Conservation (phyloP, 2,888 invertebrate species). For the Drosophila birchii region DNA sequence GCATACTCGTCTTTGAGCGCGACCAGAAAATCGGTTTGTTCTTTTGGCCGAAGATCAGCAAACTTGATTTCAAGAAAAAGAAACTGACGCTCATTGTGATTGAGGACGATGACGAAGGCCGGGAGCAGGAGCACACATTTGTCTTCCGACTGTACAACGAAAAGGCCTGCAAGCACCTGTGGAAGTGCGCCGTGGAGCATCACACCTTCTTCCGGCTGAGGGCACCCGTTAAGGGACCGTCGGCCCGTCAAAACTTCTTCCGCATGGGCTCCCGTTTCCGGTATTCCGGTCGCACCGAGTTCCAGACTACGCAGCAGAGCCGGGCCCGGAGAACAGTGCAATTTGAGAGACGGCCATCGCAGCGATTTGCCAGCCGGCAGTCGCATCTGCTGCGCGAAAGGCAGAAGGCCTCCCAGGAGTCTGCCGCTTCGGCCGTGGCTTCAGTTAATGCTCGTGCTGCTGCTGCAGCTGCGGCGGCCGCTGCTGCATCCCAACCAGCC, state of each 20-base stretch:
- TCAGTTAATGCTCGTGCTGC: slow-evolving; percentile 80
- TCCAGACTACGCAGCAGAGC: slow-evolving; percentile 96
- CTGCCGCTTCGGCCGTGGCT: slow-evolving; percentile 79
- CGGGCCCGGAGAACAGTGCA: slow-evolving; percentile 96
- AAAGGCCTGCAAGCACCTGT: slow-evolving; percentile 99
- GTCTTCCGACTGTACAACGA: slow-evolving; percentile 98
- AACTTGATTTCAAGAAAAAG: slow-evolving; percentile 98
- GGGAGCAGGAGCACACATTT: slow-evolving; percentile 99
- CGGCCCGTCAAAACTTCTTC: slow-evolving; percentile 97
- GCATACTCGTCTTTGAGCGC: slow-evolving; percentile 98
- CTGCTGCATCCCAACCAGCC: slow-evolving; percentile 61
- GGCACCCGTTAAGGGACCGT: slow-evolving; percentile 94
- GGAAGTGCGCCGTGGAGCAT: slow-evolving; percentile 99
- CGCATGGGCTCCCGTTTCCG: slow-evolving; percentile 98
- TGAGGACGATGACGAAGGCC: slow-evolving; percentile 98
- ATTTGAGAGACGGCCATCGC: slow-evolving; percentile 98
- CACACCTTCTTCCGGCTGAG: slow-evolving; percentile 99
- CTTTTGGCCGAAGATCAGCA: slow-evolving; percentile 99
- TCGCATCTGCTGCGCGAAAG: slow-evolving; percentile 94
- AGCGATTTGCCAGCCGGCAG: slow-evolving; percentile 96
- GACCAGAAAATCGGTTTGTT: slow-evolving; percentile 98
- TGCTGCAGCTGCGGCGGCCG: slow-evolving; percentile 68
- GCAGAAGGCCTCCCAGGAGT: slow-evolving; percentile 85
- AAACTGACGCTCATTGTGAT: slow-evolving; percentile 98
- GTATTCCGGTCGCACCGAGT: slow-evolving; percentile 97